Percentiles rank a stretch among this genome's conserved stretches.
These are phyloP conservation scores for Chymomyza fuscimana DNA, from an alignment of 2,888 invertebrate species.

Conservation along the genomic window DNA sequence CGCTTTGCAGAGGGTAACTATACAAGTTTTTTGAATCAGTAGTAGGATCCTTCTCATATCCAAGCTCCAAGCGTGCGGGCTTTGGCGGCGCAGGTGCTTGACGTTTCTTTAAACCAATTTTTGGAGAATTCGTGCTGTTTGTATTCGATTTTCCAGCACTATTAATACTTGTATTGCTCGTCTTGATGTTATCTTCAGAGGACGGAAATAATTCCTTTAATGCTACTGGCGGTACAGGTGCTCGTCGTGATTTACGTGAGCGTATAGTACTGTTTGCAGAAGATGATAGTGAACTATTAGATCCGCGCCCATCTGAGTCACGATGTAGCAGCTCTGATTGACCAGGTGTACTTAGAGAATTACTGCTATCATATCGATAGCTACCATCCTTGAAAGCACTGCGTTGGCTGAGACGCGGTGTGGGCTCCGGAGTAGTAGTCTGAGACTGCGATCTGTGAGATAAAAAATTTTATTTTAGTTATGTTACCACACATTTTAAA, in stretches of 20 bases:
- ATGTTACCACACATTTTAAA: not conserved
- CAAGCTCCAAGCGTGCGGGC: conserved; percentile 45
- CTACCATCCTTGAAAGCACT: conserved; percentile 48
- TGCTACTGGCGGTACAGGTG: conserved; percentile 68
- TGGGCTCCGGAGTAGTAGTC: conserved; percentile 73
- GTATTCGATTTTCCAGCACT: conserved; percentile 67
- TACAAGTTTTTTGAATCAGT: conserved; percentile 65
- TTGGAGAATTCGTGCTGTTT: conserved; percentile 76
- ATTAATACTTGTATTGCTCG: conserved; percentile 47
- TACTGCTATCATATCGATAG: conserved; percentile 67
- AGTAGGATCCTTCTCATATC: conserved; percentile 18
- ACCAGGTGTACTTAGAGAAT: conserved; percentile 50
- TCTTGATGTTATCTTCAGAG: conserved; percentile 24
- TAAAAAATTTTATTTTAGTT: conserved; percentile 24
- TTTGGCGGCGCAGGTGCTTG: conserved; percentile 82
- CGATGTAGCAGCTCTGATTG: conserved; percentile 50
- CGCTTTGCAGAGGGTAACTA: conserved; percentile 74
- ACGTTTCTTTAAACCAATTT: conserved; percentile 82
- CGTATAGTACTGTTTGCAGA: conserved; percentile 67
- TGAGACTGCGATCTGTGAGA: conserved; percentile 69
- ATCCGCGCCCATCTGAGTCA: conserved; percentile 63
- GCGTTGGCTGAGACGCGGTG: conserved; percentile 60
- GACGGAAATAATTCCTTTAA: conserved; percentile 64
- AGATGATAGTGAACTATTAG: conserved; percentile 68
- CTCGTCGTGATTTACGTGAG: conserved; percentile 68